phyloP scores from a whole-genome alignment of 1,140 invertebrate species.

The Oncopeltus fasciatus region DNA sequence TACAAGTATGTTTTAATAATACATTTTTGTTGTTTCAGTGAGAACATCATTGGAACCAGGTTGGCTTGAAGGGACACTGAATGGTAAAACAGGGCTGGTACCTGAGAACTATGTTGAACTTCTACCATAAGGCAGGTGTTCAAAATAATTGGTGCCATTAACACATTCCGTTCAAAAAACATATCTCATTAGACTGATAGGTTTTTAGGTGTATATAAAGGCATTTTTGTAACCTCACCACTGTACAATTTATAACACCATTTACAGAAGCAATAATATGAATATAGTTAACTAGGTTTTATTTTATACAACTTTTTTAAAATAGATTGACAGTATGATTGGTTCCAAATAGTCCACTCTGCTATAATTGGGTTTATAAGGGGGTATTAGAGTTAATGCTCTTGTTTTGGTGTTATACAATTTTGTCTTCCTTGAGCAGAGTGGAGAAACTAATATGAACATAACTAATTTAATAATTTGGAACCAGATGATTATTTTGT shows the following conservation, averaged over 20 bases:
- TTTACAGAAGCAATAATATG: neutral
- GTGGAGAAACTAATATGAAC: too few relatives aligned
- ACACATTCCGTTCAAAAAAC: constrained; percentile 14
- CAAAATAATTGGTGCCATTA: constrained; percentile 5
- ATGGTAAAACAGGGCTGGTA: constrained; percentile 85
- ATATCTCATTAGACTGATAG: constrained; percentile 19
- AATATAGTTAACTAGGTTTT: neutral
- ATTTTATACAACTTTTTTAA: neutral
- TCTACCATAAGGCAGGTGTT: constrained; percentile 36
- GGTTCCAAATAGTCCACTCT: too few relatives aligned
- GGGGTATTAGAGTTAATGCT: too few relatives aligned
- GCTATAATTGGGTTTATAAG: too few relatives aligned
- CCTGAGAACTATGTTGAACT: constrained; percentile 95
- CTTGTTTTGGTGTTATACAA: too few relatives aligned
- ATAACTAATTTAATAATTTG: too few relatives aligned
- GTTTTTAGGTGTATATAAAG: constrained; percentile 4
- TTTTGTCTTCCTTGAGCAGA: too few relatives aligned
- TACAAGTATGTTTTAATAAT: too few relatives aligned
- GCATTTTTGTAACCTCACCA: neutral
- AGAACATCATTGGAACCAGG: constrained; percentile 81
- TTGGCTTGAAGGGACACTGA: constrained; percentile 88
- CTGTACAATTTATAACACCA: constrained; percentile 4
- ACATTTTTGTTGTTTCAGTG: constrained; percentile 64
- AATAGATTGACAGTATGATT: neutral
- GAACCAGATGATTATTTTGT: too few relatives aligned